A percentile compares a stretch with the other conserved stretches of the same genome.
These are phyloP conservation scores for Piaya cayana DNA, from an alignment of 2,113 vertebrate genomes.

Conservation along the genomic window DNA sequence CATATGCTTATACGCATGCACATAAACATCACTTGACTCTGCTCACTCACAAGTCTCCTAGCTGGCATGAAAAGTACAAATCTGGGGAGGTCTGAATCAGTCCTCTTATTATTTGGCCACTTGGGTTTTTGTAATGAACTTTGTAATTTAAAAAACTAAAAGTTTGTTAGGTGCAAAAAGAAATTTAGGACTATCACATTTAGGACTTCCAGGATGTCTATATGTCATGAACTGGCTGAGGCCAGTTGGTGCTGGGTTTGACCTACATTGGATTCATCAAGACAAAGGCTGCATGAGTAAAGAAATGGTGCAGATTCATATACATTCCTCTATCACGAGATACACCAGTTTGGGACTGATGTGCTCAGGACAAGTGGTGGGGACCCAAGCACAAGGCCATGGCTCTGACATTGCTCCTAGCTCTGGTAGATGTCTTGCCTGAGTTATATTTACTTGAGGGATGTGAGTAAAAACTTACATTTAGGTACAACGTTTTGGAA, in stretches of 20 bases:
- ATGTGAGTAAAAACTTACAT: not conserved
- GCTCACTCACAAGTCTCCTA: not conserved
- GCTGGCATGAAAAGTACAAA: not conserved
- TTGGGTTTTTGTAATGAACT: not conserved
- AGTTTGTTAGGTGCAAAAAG: not conserved
- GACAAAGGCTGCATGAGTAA: not conserved
- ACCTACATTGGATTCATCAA: not conserved
- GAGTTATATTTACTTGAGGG: not conserved
- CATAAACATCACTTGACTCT: not conserved
- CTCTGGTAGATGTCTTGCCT: not conserved
- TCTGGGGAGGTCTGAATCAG: not conserved
- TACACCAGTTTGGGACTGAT: not conserved
- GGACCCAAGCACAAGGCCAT: not conserved
- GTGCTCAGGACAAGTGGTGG: not conserved
- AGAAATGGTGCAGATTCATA: not conserved
- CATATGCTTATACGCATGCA: not conserved
- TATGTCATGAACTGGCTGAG: not conserved
- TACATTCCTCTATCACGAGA: not conserved
- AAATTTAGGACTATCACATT: not conserved
- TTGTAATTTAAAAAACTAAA: not conserved
- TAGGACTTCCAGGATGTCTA: not conserved
- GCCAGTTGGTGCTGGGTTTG: not conserved
- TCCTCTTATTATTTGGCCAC: not conserved
- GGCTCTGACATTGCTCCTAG: not conserved
- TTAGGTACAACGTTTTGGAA: not conserved